These are phyloP conservation scores for Macropis europaea DNA, from an alignment of 2,888 invertebrate genomes.

Conservation along the genomic window DNA sequence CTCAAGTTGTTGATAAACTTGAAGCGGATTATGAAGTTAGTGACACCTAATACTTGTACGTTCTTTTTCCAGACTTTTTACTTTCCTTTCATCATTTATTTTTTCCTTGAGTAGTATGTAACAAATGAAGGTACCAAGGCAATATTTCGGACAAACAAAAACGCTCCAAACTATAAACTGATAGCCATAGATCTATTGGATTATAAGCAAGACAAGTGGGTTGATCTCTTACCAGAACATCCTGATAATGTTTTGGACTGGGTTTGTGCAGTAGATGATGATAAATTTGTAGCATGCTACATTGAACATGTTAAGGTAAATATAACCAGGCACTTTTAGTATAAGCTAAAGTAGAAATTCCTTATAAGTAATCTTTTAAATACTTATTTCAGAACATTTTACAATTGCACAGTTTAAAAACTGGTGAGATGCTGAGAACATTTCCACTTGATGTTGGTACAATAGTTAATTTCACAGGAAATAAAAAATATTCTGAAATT, in stretches of 20 bases:
- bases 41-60: slow-evolving; percentile 19
- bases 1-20: slow-evolving; percentile 92
- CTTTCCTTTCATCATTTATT: slow-evolving; percentile 3
- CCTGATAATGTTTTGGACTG: slow-evolving; percentile 93
- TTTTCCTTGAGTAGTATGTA: slow-evolving; percentile 85
- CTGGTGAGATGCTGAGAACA: slow-evolving; percentile 86
- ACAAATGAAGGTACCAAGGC: slow-evolving; percentile 92
- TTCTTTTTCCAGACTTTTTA: slow-evolving; percentile 1
- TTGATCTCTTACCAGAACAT: slow-evolving; percentile 91
- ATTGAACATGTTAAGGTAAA: slow-evolving; percentile 95
- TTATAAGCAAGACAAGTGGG: slow-evolving; percentile 89
- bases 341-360: neutral
- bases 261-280: slow-evolving; percentile 90
- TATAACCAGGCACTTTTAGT: neutral
- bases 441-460: slow-evolving; percentile 94
- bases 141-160: slow-evolving; percentile 95
- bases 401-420: slow-evolving; percentile 88
- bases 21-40: slow-evolving; percentile 96
- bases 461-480: slow-evolving; percentile 91
- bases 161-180: slow-evolving; percentile 95
- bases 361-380: slow-evolving; percentile 8
- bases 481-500: slow-evolving; percentile 91
- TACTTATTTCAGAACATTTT: slow-evolving; percentile 86
- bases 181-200: slow-evolving; percentile 90
- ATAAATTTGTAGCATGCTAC: slow-evolving; percentile 93